Base-by-base conservation (phyloP, 2,888 invertebrate genomes). In the Xanthorhoe designata region DNA sequence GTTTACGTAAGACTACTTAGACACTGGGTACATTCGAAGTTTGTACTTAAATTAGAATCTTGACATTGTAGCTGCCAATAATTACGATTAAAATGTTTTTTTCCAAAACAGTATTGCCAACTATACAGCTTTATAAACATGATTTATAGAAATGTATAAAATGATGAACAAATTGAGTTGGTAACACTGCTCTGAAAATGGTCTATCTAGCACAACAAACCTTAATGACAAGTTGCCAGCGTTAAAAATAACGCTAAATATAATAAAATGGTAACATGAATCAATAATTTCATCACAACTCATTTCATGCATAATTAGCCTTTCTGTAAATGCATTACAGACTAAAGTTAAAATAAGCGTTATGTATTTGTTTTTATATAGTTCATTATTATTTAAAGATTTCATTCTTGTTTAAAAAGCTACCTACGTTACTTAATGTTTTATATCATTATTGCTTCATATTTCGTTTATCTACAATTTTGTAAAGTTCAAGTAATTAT, bases 11-110 rank as follows among this genome's bases (percentile, higher is more conserved):
- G 17, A 59, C 49, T 57, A 50, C 51, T 52, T 51, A 32, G 83
- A 87, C 89, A 90, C 87, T 90, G 89, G 90, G 65, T 66, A 62
- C 24, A 54, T 49, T 61, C 50, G 17, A 61, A 52, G 50, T 75
- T 77, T 74, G 70, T 75, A 71, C 65, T 63, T 61, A 70, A 13
- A 61, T 56, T 61, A 47, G 29, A 18, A 35, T 24, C 15, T 55
- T 17, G 42, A 59, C 55, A 55, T 38, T 53, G 4, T 13, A 68
- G 70, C 68, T 68, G 68, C 68, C 61, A 50, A 29, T 19, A 52
- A 17, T 54, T 45, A 55, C 50, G 10, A 51, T 60, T 52, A 47
- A 9, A 49, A 42, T 54, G 15, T n/a, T 17, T 18, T 45, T 35
- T 47, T 45, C n/a, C 17, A 38, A 4, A 0, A 10, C 47, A 61